These are phyloP conservation scores for Octopus bimaculoides DNA, from an alignment of 1,140 invertebrate genomes.

Conservation along the genomic window DNA sequence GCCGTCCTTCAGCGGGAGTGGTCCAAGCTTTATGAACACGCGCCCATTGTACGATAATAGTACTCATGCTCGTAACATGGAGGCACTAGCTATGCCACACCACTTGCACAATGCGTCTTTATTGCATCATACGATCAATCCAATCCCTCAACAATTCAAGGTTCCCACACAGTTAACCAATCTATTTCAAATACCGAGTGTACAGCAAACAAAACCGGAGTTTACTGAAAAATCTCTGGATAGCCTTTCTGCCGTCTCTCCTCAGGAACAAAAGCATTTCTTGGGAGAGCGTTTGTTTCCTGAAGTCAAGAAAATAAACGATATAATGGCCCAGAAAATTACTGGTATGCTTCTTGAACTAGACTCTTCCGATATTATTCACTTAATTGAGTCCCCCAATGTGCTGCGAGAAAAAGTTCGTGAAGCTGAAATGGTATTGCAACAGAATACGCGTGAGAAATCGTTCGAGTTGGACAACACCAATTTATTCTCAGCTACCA, in stretches of 20 bases:
- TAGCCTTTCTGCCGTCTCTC: slow-evolving; percentile 90
- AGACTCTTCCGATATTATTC: slow-evolving; percentile 96
- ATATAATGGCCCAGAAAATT: slow-evolving; percentile 93
- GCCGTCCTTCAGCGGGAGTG: neutral
- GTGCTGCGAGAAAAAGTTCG: slow-evolving; percentile 95
- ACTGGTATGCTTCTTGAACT: slow-evolving; percentile 99
- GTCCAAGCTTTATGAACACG: neutral
- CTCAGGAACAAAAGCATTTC: slow-evolving; percentile 98
- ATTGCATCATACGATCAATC: neutral
- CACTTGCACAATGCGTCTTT: neutral
- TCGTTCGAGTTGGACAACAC: neutral
- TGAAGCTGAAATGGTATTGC: slow-evolving; percentile 94
- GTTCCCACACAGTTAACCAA: neutral
- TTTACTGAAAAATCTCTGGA: slow-evolving; percentile 92
- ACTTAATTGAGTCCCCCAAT: slow-evolving; percentile 97
- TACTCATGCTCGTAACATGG: neutral
- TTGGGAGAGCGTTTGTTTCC: slow-evolving; percentile 97
- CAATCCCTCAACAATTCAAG: slow-evolving; percentile 70
- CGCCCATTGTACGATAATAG: neutral
- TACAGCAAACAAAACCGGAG: slow-evolving; percentile 64
- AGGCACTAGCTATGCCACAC: neutral
- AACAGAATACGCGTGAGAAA: slow-evolving; percentile 51
- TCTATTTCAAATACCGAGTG: neutral
- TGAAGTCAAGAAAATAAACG: slow-evolving; percentile 89
- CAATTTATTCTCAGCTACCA: too few relatives aligned